Conservation (phyloP, 2,113 vertebrate species). For the Chaetops frenatus region DNA sequence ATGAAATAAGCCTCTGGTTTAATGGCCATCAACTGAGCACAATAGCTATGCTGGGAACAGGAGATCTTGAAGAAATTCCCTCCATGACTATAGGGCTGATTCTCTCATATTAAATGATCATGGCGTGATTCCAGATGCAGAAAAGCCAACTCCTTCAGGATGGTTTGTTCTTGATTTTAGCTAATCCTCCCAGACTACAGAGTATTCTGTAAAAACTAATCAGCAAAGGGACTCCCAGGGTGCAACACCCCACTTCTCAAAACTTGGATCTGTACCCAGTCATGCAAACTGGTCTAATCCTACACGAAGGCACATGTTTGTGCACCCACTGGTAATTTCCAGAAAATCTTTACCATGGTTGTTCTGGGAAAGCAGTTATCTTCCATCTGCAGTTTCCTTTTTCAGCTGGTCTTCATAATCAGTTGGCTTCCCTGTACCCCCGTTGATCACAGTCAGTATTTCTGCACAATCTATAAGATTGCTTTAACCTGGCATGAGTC, state of each 20-base stretch:
- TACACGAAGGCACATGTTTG: not conserved
- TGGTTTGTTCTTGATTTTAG: conserved; percentile 30
- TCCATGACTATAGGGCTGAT: conserved; percentile 29
- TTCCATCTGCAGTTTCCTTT: conserved; percentile 26
- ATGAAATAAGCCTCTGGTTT: conserved; percentile 56
- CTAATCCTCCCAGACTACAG: not conserved
- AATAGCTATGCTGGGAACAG: conserved; percentile 30
- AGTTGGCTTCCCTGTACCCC: not conserved
- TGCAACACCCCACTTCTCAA: not conserved
- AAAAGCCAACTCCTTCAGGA: conserved; percentile 13
- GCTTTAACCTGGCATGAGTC: not conserved
- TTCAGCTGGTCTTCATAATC: conserved; percentile 47
- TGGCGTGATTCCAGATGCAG: not conserved
- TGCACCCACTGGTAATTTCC: not conserved
- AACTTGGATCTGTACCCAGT: not conserved
- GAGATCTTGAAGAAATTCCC: conserved; percentile 47
- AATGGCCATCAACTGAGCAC: conserved; percentile 44
- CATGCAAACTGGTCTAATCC: not conserved
- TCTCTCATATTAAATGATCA: not conserved
- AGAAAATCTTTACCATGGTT: not conserved
- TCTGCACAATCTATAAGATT: not conserved
- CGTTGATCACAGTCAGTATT: conserved; percentile 23
- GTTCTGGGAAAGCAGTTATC: not conserved
- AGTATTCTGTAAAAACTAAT: not conserved
- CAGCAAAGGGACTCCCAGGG: not conserved